Evolutionary conservation across 2,797 vertebrate genomes (phyloP).

Genomic region (Kryptolebias ocellatus): DNA sequence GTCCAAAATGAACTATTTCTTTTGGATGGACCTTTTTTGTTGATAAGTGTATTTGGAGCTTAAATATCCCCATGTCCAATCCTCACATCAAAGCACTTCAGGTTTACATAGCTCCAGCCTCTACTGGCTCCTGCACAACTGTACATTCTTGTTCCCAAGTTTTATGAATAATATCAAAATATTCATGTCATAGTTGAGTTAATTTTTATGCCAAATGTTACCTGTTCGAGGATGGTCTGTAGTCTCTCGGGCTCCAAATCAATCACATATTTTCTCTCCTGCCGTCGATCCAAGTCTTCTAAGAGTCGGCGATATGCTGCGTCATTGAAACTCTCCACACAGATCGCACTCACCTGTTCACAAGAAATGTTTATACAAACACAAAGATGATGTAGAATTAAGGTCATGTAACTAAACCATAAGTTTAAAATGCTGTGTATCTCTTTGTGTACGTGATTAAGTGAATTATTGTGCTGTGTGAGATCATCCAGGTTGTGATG

Average conservation of each 20-base stretch:
- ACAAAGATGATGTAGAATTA: neutral
- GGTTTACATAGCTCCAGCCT: neutral
- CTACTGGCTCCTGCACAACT: neutral
- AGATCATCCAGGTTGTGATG: slow-evolving; percentile 12
- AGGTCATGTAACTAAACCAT: slow-evolving; percentile 13
- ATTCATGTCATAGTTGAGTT: neutral
- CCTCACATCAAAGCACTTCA: neutral
- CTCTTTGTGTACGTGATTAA: neutral
- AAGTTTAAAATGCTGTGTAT: slow-evolving; percentile 18
- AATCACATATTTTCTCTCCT: slow-evolving; percentile 95
- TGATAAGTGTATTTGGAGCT: neutral
- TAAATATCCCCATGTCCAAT: neutral
- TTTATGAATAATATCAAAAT: neutral
- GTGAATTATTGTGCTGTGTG: slow-evolving; percentile 6
- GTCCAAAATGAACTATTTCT: too few species aligned
- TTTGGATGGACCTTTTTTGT: too few species aligned
- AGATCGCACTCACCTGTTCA: slow-evolving; percentile 88
- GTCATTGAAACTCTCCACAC: slow-evolving; percentile 97
- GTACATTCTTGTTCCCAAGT: neutral
- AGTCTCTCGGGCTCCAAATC: slow-evolving; percentile 95
- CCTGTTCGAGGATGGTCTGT: slow-evolving; percentile 95
- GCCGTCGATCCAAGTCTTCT: slow-evolving; percentile 93
- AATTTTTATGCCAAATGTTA: slow-evolving; percentile 64
- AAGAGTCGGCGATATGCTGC: slow-evolving; percentile 91
- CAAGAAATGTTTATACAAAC: neutral